A percentile compares a stretch with the other conserved stretches of the same genome.
These are phyloP conservation scores for Automeris io DNA, from an alignment of 2,888 invertebrate species.

Conservation along the genomic window DNA sequence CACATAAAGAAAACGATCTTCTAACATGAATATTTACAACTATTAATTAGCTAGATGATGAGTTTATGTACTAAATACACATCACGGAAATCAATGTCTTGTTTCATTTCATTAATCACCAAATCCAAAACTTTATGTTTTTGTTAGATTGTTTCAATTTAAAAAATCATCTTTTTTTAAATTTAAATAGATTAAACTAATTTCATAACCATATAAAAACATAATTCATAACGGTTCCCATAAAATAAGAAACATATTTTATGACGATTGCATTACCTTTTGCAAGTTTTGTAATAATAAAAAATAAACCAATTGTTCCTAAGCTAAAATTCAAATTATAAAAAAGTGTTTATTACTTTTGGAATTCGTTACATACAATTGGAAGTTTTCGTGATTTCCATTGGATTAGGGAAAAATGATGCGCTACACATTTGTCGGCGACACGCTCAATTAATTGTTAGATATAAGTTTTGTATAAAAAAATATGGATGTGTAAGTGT, in stretches of 20 bases:
- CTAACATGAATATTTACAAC: constrained; percentile 65
- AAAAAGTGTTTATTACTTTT: no score
- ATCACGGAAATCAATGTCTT: background rate
- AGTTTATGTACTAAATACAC: constrained; percentile 6
- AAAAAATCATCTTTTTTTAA: background rate
- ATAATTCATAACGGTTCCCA: background rate
- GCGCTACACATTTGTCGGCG: no score
- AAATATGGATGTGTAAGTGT: no score
- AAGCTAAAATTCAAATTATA: no score
- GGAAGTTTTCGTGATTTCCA: no score
- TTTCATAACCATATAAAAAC: background rate
- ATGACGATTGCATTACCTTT: no score
- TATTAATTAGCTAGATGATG: constrained; percentile 3
- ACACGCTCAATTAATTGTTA: no score
- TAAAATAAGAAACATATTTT: background rate
- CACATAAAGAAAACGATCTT: constrained; percentile 55
- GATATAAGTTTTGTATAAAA: no score
- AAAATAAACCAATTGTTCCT: no score
- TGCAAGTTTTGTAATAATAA: no score
- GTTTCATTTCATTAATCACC: background rate
- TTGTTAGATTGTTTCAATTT: background rate
- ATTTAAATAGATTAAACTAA: background rate
- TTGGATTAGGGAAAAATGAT: no score
- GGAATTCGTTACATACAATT: no score
- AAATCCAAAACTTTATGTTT: background rate